A percentile compares a stretch with the other conserved stretches of the same genome.
These are phyloP conservation scores for Patiria pectinifera DNA, from an alignment of 53 echinoderm and acorn worm species.

Conservation along the genomic window DNA sequence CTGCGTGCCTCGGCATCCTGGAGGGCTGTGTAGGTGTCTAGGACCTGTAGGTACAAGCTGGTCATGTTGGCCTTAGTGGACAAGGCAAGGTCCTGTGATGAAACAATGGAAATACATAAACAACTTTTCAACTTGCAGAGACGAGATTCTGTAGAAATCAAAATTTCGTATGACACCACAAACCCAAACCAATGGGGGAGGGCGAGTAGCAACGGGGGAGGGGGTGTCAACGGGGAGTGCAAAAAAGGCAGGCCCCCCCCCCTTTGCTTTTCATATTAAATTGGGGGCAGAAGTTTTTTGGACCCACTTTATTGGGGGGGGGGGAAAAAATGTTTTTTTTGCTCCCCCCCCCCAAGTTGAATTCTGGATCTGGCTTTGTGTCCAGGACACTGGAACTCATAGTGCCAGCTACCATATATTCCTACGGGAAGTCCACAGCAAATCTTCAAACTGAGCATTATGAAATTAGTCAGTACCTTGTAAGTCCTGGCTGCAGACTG, in stretches of 20 bases:
- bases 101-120: background rate
- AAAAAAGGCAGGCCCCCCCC: too few relatives aligned
- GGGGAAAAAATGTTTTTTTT: too few relatives aligned
- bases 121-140: background rate
- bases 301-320: too few relatives aligned
- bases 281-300: too few relatives aligned
- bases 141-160: too few relatives aligned
- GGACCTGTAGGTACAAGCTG: constrained; percentile 64
- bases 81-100: constrained; percentile 73
- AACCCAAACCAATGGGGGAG: too few relatives aligned
- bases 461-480: constrained; percentile 30
- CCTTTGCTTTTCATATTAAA: too few relatives aligned
- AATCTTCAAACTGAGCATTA: background rate
- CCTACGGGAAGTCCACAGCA: background rate
- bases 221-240: too few relatives aligned
- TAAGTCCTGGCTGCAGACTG: constrained; percentile 68
- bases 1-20: constrained; percentile 27
- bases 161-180: too few relatives aligned
- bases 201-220: too few relatives aligned
- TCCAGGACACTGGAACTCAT: background rate
- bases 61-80: constrained; percentile 72
- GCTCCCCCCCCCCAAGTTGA: too few relatives aligned
- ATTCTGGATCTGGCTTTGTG: too few relatives aligned
- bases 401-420: background rate
- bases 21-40: constrained; percentile 59